Evolutionary conservation across 2,888 invertebrate species (phyloP).

Genomic region (Aphrophora alni): DNA sequence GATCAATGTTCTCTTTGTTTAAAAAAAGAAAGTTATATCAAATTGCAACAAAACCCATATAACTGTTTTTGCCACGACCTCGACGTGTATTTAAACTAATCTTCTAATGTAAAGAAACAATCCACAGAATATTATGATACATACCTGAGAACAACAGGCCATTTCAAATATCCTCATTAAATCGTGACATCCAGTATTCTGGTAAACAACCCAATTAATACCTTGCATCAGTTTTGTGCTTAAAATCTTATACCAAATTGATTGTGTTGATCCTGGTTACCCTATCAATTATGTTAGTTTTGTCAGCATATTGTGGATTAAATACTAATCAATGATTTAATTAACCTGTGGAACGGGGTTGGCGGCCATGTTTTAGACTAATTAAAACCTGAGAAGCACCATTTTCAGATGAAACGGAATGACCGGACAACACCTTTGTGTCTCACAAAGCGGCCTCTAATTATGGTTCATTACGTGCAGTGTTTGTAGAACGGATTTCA

Average conservation of each 20-base stretch:
- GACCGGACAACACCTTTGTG: not conserved
- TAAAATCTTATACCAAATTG: not conserved
- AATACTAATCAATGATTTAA: not conserved
- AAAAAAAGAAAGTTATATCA: too few species aligned
- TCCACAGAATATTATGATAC: too few species aligned
- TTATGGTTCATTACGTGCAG: not conserved
- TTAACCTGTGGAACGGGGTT: not conserved
- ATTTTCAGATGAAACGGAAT: not conserved
- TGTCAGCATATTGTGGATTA: not conserved
- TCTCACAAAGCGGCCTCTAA: not conserved
- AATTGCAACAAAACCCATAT: too few species aligned
- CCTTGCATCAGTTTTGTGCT: not conserved
- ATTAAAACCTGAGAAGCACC: not conserved
- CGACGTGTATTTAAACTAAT: too few species aligned
- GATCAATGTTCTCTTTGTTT: too few species aligned
- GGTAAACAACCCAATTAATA: too few species aligned
- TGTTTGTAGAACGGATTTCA: slow-evolving; percentile 2
- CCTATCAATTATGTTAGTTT: not conserved
- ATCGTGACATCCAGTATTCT: too few species aligned
- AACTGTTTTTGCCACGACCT: too few species aligned
- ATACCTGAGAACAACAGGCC: too few species aligned
- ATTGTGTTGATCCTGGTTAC: not conserved
- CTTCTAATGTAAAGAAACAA: too few species aligned
- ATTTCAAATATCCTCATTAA: too few species aligned
- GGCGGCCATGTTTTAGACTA: not conserved